A percentile compares a stretch with the other conserved stretches of the same genome.
Evolutionary conservation across 1,140 invertebrate species (phyloP).

Genomic region (Drosophila albomicans): DNA sequence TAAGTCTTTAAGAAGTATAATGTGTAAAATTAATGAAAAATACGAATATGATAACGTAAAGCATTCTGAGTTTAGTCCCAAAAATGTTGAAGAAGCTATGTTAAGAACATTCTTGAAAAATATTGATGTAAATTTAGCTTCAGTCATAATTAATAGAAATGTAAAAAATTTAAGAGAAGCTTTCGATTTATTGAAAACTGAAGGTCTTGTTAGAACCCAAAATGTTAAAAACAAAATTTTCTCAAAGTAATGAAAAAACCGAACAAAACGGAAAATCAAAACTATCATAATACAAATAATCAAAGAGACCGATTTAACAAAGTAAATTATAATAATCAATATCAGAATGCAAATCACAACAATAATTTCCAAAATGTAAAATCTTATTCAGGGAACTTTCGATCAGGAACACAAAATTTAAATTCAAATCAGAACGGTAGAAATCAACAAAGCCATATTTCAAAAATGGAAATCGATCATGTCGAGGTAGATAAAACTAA

Average conservation of each 20-base stretch:
- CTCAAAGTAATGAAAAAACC: slow-evolving; percentile 36
- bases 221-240: slow-evolving; percentile 29
- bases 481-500: slow-evolving; percentile 12
- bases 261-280: slow-evolving; percentile 12
- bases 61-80: slow-evolving; percentile 32
- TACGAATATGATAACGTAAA: slow-evolving; percentile 17
- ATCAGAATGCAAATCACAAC: slow-evolving; percentile 36
- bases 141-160: slow-evolving; percentile 37
- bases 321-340: slow-evolving; percentile 24
- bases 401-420: slow-evolving; percentile 39
- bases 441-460: slow-evolving; percentile 30
- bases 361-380: slow-evolving; percentile 36
- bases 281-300: slow-evolving; percentile 19
- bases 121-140: slow-evolving; percentile 37
- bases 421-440: slow-evolving; percentile 28
- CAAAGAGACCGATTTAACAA: not conserved
- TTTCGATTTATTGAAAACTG: slow-evolving; percentile 17
- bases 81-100: slow-evolving; percentile 34
- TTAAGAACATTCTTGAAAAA: slow-evolving; percentile 41
- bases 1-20: slow-evolving; percentile 10
- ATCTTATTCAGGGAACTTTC: slow-evolving; percentile 20
- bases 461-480: slow-evolving; percentile 25
- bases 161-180: slow-evolving; percentile 40
- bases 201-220: slow-evolving; percentile 12
- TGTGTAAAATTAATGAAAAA: slow-evolving; percentile 12